Evolutionary conservation across 2,113 vertebrate species (phyloP), one percentile per base, ranked within the genome.

Genomic region (Aegypius monachus): DNA sequence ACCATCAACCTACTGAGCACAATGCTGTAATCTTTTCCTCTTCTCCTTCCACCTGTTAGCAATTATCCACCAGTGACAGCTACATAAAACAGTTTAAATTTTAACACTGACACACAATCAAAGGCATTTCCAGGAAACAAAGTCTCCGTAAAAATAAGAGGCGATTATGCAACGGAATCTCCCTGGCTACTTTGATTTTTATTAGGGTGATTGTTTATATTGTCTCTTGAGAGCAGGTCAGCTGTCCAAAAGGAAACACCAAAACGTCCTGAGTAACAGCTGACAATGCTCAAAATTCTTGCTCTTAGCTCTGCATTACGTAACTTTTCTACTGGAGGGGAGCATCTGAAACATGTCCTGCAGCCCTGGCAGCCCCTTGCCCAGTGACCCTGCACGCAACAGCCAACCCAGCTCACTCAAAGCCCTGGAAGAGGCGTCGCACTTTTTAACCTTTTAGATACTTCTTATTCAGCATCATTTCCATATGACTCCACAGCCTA

Each of bases 161-260:
- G 86, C 87, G 90, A 97, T 96, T 97, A 95, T 95, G 96, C 85
- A 98, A 95, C 13, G 34, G 36, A 97, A 90, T 92, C 93, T 97
- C 84, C 85, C 43, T 71, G 52, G 59, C 93, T 86, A 97, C 87
- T 98, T 98, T 96, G 96, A 96, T 96, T 95, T 98, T 95, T 94
- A 95, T 94, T 94, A 93, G 83, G 31, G 85, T 25, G 63, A 86
- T 77, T 98, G 97, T 98, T 98, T 97, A 96, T 79, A 94, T 27
- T 96, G 93, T 47, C 90, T 96, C 89, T 95, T 97, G 93, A 98
- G 93, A 97, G 96, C 85, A 94, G 81, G 97, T 98, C 98, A 98
- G 98, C 97, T 98, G 96, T 97, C 94, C 95, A 97, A 97, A 98
- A 97, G 97, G 97, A 98, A 98, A 98, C 96, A 97, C 90, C 74